Evolutionary conservation across 1,140 invertebrate species (phyloP).

Genomic region (Aphelenchoides avenae): DNA sequence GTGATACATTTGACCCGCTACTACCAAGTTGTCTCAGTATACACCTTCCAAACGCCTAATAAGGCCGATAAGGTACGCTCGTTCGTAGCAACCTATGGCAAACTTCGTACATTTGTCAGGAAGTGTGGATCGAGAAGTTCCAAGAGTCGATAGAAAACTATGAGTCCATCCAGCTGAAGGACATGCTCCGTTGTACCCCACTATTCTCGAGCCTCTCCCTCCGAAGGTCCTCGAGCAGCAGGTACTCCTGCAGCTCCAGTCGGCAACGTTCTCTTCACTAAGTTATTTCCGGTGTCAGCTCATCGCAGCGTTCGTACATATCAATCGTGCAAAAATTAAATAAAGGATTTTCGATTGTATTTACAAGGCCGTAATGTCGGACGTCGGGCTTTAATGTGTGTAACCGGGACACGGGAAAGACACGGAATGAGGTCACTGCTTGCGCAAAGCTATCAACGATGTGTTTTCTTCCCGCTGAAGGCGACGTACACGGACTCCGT

Average conservation of each 20-base stretch:
- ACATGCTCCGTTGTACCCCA: slow-evolving; percentile 56
- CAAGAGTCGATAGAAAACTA: slow-evolving; percentile 58
- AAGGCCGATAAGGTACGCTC: slow-evolving; percentile 48
- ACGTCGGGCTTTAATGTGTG: no score
- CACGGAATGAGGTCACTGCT: neutral
- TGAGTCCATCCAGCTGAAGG: slow-evolving; percentile 55
- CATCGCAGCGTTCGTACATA: slow-evolving; percentile 1
- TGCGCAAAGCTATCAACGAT: neutral
- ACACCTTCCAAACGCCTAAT: slow-evolving; percentile 48
- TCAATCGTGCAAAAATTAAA: slow-evolving; percentile 7
- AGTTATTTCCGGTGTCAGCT: neutral
- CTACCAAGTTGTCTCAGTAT: slow-evolving; percentile 56
- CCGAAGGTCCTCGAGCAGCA: slow-evolving; percentile 21
- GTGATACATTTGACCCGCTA: slow-evolving; percentile 57
- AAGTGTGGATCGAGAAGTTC: slow-evolving; percentile 58
- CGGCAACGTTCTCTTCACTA: slow-evolving; percentile 1
- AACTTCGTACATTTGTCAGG: slow-evolving; percentile 39
- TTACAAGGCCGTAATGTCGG: no score
- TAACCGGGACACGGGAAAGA: neutral
- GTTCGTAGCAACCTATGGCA: neutral
- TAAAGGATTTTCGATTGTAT: no score
- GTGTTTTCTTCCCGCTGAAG: neutral
- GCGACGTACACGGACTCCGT: slow-evolving; percentile 14
- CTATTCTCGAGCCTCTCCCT: slow-evolving; percentile 20
- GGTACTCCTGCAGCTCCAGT: neutral